Base-by-base conservation (phyloP, 2,888 invertebrate genomes). In the Harpagoxenus sublaevis region DNA sequence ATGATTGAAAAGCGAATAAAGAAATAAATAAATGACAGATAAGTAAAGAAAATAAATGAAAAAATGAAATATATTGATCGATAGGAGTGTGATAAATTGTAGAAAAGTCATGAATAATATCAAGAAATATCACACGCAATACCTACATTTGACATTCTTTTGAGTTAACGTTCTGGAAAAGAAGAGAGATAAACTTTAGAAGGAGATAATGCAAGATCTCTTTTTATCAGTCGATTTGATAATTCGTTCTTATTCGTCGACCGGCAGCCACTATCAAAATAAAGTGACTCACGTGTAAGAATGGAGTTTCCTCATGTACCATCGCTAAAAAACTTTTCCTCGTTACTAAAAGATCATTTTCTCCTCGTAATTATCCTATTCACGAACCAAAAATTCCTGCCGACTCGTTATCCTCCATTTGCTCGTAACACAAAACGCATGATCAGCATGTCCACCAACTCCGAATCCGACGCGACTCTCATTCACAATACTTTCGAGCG, bases 361-460 rank as follows among this genome's bases (percentile, higher is more conserved):
- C 31, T 70, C 23, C 10, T 39, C 10, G 2, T 18, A 35, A 35
- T 35, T 8, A 45, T 28, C 15, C 15, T 35, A 45, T 31, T 70
- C 10, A 35, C 57, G 48, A 71, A 3, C 5, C 31, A 60, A 79
- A 79, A 79, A 35, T 79, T 71, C 48, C 10, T 55, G 31, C 12
- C 48, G 8, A 70, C 12, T 6, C 23, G 12, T 51, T 18, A 55
- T 57, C 45, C 73, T 57, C 55, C n/a, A 78, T 55, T 68, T 66
- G 15, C 18, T 8, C 28, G 66, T 12, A 55, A 8, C n/a, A 31
- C 15, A 31, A 78, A 78, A 78, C 55, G 55, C 78, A 68, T 55
- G 12, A 57, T 66, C 66, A 78, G 68, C 60, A 23, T 31, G 23
- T 75, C 51, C 55, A 57, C 45, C 70, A 53, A 55, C 28, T 60